Evolutionary conservation across 2,113 vertebrate species (phyloP).

Genomic region (Pomatorhinus ruficollis): DNA sequence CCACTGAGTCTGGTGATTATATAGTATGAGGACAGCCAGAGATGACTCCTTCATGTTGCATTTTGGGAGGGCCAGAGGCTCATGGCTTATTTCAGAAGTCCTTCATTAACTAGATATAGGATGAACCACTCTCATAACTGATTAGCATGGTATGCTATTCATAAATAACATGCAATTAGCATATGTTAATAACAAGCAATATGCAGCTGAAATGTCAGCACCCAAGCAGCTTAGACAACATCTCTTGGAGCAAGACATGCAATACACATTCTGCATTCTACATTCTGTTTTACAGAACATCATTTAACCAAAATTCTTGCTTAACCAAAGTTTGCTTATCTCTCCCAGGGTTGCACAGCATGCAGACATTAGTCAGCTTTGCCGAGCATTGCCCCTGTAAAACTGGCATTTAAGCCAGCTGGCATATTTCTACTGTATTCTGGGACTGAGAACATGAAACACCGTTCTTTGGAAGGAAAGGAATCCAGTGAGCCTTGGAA

Average conservation of each 20-base stretch:
- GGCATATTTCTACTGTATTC: constrained; percentile 35
- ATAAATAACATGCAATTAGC: constrained; percentile 12
- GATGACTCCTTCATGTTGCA: background rate
- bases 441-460: constrained; percentile 15
- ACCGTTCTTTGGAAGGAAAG: constrained; percentile 14
- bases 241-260: background rate
- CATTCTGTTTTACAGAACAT: background rate
- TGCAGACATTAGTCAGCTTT: constrained; percentile 15
- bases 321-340: constrained; percentile 22
- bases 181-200: constrained; percentile 18
- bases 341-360: background rate
- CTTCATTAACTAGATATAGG: background rate
- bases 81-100: background rate
- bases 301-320: constrained; percentile 26
- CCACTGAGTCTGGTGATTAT: background rate
- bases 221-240: constrained; percentile 8
- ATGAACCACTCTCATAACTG: background rate
- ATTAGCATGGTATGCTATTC: background rate
- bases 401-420: constrained; percentile 58
- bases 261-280: background rate
- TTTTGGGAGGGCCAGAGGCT: background rate
- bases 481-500: constrained; percentile 27
- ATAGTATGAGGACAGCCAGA: background rate
- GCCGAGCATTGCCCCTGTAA: background rate
- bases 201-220: constrained; percentile 15